Evolutionary conservation across 2,113 vertebrate species (phyloP).

Genomic region (Ochotona curzoniae): DNA sequence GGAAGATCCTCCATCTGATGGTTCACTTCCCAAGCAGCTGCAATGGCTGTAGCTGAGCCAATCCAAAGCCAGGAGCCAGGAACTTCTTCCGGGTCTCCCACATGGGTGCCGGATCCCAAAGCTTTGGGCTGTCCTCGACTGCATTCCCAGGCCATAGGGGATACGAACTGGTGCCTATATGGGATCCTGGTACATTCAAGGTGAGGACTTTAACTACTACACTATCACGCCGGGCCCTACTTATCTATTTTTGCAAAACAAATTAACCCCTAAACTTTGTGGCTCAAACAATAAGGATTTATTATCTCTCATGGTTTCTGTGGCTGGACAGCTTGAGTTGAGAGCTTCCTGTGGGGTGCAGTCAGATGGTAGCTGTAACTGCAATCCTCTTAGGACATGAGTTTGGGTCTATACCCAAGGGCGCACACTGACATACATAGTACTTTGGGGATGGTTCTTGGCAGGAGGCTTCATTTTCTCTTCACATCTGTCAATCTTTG

Average conservation of each 20-base stretch:
- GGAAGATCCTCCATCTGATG: too few relatives aligned
- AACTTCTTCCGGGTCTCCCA: too few relatives aligned
- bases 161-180: too few relatives aligned
- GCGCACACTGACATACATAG: neutral
- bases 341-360: neutral
- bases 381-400: neutral
- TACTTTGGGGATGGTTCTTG: neutral
- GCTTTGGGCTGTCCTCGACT: too few relatives aligned
- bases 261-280: neutral
- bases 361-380: neutral
- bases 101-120: too few relatives aligned
- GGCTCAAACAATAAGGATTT: neutral
- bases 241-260: constrained; percentile 30
- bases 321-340: neutral
- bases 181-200: too few relatives aligned
- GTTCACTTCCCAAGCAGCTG: too few relatives aligned
- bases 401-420: neutral
- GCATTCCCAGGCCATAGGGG: too few relatives aligned
- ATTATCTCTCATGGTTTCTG: neutral
- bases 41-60: too few relatives aligned
- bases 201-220: too few relatives aligned
- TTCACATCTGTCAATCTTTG: neutral
- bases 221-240: too few relatives aligned
- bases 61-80: too few relatives aligned
- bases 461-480: neutral